These are phyloP conservation scores for Drosophila kuntzei DNA, from an alignment of 2,888 invertebrate species.

Conservation along the genomic window DNA sequence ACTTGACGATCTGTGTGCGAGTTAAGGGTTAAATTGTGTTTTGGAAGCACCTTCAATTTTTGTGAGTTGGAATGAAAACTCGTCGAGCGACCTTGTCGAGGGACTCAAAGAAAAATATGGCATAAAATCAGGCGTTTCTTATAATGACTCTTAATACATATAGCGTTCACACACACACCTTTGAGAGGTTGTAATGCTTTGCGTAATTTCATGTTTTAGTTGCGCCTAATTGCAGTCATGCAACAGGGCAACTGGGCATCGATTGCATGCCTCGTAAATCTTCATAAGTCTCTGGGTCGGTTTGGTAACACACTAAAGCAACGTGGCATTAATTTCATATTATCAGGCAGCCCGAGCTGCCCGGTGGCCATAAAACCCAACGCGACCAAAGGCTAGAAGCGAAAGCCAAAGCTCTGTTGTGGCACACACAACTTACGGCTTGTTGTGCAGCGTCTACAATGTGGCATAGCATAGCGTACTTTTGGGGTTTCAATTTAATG, in stretches of 20 bases:
- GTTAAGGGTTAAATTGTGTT: conserved; percentile 11
- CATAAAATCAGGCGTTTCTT: conserved; percentile 10
- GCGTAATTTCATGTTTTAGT: conserved; percentile 49
- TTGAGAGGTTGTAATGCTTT: conserved; percentile 17
- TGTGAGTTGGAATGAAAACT: conserved; percentile 35
- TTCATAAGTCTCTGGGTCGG: conserved; percentile 44
- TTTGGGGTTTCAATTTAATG: conserved; percentile 71
- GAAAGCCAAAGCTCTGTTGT: conserved; percentile 7
- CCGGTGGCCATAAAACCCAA: conserved; percentile 63
- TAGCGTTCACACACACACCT: neutral
- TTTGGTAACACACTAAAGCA: conserved; percentile 31
- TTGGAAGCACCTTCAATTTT: conserved; percentile 7
- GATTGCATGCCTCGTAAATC: conserved; percentile 77
- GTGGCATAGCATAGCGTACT: conserved; percentile 50
- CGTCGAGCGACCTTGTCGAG: conserved; percentile 15
- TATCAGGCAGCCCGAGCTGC: conserved; percentile 60
- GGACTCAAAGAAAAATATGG: conserved; percentile 4
- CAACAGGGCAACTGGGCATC: conserved; percentile 55
- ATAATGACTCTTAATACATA: conserved; percentile 29
- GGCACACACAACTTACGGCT: conserved; percentile 48
- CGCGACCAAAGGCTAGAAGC: conserved; percentile 34
- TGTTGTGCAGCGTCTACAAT: conserved; percentile 43
- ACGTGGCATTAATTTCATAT: conserved; percentile 75
- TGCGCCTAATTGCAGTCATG: conserved; percentile 71
- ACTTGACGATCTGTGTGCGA: neutral